Base-by-base conservation (phyloP, 2,113 vertebrate species). In the Antigone vipio region DNA sequence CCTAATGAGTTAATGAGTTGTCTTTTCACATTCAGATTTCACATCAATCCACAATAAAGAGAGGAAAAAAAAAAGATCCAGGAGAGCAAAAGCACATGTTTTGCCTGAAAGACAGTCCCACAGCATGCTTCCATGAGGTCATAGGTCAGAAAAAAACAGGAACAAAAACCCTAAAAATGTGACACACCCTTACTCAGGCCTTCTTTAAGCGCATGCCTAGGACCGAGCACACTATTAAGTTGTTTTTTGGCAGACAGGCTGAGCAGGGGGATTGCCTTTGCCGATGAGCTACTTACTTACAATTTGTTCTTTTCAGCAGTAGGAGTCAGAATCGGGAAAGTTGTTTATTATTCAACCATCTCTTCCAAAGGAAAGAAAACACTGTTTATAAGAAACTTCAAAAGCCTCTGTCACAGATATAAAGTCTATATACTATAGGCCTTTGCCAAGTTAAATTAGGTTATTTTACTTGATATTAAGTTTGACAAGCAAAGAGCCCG, bases 381-480 rank as follows among this genome's bases (percentile, higher is more conserved):
- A 64, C 94, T 97, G 97, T 98, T 98, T 98, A 97, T 97, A 97
- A 93, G 86, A 95, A 97, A 97, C 97, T 98, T 98, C 97, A 98
- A 98, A 98, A 97, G 95, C 95, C 59, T 92, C 96, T 92, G 97
- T 96, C 97, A 95, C 91, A 95, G 97, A 95, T 98, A 98, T 97
- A 96, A 94, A 89, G 95, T 92, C 97, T 97, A 96, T 90, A 93
- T 96, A 95, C 97, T 97, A 9, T 94, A 97, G 91, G 96, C 75
- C 66, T 96, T 97, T 98, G 98, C 98, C 98, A 98, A 98, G 98
- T 97, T 97, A 97, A 98, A 98, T 98, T 98, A 98, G 97, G 97
- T 97, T 98, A 97, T 98, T 98, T 98, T 98, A 98, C 97, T 98
- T 96, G 96, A 98, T 98, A 98, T 98, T 98, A 98, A 98, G 97